Evolutionary conservation across 1,140 invertebrate species (phyloP).

Genomic region (Parasteatoda tepidariorum): DNA sequence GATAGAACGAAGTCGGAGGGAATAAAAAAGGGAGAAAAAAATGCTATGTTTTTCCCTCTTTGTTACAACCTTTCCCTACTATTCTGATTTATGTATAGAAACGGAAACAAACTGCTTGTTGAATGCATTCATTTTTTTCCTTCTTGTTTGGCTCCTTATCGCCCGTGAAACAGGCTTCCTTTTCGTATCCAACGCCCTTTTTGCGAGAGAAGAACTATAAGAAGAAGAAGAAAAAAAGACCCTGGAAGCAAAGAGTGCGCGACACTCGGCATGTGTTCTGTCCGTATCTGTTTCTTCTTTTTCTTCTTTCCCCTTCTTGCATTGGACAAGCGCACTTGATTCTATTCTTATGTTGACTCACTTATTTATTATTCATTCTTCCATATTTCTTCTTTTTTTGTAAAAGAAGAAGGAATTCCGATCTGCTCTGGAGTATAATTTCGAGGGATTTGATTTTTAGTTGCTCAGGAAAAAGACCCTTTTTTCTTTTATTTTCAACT

Average conservation of each 20-base stretch:
- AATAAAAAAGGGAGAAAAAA: slow-evolving; percentile 11
- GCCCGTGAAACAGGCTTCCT: slow-evolving; percentile 39
- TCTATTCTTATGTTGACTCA: too few relatives aligned
- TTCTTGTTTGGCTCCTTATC: slow-evolving; percentile 25
- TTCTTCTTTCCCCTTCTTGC: too few relatives aligned
- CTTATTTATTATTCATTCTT: too few relatives aligned
- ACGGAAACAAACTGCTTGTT: slow-evolving; percentile 48
- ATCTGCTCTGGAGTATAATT: too few relatives aligned
- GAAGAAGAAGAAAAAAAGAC: neutral
- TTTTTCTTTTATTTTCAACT: too few relatives aligned
- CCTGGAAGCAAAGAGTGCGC: neutral
- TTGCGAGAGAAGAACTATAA: neutral
- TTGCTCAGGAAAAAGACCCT: too few relatives aligned
- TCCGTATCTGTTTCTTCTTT: too few relatives aligned
- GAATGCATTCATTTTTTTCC: slow-evolving; percentile 37
- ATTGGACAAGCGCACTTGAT: too few relatives aligned
- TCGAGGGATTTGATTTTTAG: too few relatives aligned
- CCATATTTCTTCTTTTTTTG: too few relatives aligned
- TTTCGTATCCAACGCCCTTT: slow-evolving; percentile 18
- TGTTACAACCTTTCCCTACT: neutral
- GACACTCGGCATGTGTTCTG: slow-evolving; percentile 33
- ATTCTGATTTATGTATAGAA: slow-evolving; percentile 46
- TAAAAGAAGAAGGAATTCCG: too few relatives aligned
- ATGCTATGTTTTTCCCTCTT: neutral
- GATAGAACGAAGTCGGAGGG: slow-evolving; percentile 11